A percentile compares a stretch with the other conserved stretches of the same genome.
Conservation (phyloP, 2,113 vertebrate species). For the Seriola rivoliana region DNA sequence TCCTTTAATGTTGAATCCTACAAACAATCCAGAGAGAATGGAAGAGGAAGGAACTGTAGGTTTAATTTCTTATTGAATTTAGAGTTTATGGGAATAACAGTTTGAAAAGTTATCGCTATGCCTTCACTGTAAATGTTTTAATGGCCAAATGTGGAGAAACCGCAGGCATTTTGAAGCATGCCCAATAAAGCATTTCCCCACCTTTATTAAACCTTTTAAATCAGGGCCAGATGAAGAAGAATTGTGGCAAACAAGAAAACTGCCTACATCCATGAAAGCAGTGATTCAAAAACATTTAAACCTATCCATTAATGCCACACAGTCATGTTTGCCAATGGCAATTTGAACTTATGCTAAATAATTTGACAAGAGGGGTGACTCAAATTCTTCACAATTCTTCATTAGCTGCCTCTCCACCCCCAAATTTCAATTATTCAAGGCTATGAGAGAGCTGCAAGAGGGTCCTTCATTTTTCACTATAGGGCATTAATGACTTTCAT, state of each 20-base stretch:
- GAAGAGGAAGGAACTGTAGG: neutral
- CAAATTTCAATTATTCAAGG: neutral
- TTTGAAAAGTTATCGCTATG: neutral
- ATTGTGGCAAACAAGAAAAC: too few species aligned
- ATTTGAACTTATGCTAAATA: conserved; percentile 1
- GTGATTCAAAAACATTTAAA: too few species aligned
- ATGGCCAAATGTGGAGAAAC: too few species aligned
- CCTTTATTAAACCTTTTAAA: too few species aligned
- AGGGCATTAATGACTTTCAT: conserved; percentile 30
- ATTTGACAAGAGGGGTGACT: neutral
- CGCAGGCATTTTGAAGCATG: neutral
- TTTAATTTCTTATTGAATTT: neutral
- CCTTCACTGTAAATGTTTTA: too few species aligned
- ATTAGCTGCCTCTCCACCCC: neutral
- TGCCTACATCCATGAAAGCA: too few species aligned
- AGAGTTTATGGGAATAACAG: neutral
- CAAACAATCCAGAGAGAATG: neutral
- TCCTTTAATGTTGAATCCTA: neutral
- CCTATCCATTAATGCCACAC: neutral
- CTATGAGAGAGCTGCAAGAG: neutral
- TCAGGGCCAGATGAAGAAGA: neutral
- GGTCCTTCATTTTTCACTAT: conserved; percentile 29
- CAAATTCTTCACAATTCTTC: neutral
- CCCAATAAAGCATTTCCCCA: neutral
- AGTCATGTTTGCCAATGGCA: neutral